These are phyloP conservation scores for Callyntrura guangdongensis DNA, from an alignment of 2,888 invertebrate genomes.

Conservation along the genomic window DNA sequence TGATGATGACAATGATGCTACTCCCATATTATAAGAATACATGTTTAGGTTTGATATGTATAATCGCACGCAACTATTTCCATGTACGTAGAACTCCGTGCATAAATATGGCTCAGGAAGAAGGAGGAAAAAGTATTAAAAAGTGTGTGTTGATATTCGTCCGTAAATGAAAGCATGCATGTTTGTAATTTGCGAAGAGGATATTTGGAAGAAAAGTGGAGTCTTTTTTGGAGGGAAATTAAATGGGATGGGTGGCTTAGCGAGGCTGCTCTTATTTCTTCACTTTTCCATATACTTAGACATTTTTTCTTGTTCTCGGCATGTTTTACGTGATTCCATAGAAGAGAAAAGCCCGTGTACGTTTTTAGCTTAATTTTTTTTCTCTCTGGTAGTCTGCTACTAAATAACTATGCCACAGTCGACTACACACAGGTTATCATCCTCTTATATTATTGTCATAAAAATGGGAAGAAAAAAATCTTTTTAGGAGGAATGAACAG, in stretches of 20 bases:
- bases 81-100: not conserved
- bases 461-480: not conserved
- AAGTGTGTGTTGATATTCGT: conserved; percentile 14
- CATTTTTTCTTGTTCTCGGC: not conserved
- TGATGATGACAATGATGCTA: conserved; percentile 24
- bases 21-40: not conserved
- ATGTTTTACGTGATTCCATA: not conserved
- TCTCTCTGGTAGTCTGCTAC: not conserved
- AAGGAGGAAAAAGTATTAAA: conserved; percentile 16
- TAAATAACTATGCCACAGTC: not conserved
- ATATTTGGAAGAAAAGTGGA: conserved; percentile 35
- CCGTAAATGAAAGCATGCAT: conserved; percentile 40
- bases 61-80: not conserved
- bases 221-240: conserved; percentile 49
- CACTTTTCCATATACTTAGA: not conserved
- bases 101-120: not conserved
- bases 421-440: conserved; percentile 18
- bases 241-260: conserved; percentile 49
- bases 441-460: conserved; percentile 14
- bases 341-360: not conserved
- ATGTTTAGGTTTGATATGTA: not conserved
- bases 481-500: not conserved
- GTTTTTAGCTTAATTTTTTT: conserved; percentile 22
- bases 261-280: conserved; percentile 8
- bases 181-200: conserved; percentile 43